Evolutionary conservation across 2,888 invertebrate genomes (phyloP), one percentile per base, ranked within the genome.

Genomic region (Lissocephala sabroskyi): DNA sequence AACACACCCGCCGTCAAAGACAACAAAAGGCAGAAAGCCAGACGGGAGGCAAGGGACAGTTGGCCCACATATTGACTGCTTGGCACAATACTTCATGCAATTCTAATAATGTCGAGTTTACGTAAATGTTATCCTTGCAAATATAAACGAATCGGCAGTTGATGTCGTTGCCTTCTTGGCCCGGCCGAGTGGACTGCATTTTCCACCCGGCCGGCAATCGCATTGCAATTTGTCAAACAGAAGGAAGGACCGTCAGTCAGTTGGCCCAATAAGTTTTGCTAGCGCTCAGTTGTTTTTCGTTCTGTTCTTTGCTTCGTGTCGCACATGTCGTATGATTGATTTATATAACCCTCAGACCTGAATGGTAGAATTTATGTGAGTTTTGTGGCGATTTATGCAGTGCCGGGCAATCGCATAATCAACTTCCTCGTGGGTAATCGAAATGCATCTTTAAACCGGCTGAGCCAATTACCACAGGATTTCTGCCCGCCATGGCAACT

Each of bases 111-210:
- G 71, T 66, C 60, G 66, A 66, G 64, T 66, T 68, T 63, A 71
- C 71, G 75, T 63, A 74, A 68, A 68, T 68, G 68, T 68, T 68
- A 56, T 66, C 75, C 55, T 55, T 45, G 70, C 60, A 62, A 70
- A 74, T 60, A 62, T 47, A 57, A 59, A 49, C 46, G 41, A 63
- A 46, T 35, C 35, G 49, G 11, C 33, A 49, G 29, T 35, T 17
- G 35, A 17, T 35, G 35, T 1, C 10, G 16, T 16, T 13, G 7
- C 13, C 35, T n/a, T 33, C 7, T 5, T 33, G 7, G 4, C 1
- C 6, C 16, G 10, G 5, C 30, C 40, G 23, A 42, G 37, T 52
- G 53, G 52, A 44, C 53, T n/a, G 47, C 49, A 56, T 13, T 52
- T n/a, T n/a, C 48, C 45, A 52, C 46, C 50, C 52, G 56, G 49